Evolutionary conservation across 2,113 vertebrate species (phyloP).

Genomic region (Sander lucioperca): DNA sequence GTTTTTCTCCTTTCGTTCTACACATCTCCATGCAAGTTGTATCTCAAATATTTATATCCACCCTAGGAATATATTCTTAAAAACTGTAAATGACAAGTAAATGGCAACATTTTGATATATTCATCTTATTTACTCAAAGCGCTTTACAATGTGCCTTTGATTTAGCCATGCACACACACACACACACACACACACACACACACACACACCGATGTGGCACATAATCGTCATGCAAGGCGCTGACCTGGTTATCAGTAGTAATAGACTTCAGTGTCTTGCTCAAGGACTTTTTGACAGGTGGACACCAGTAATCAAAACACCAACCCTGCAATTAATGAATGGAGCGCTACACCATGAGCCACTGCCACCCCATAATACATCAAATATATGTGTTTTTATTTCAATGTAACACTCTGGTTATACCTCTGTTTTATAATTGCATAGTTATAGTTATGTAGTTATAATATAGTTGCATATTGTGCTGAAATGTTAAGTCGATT

Average conservation of each 20-base stretch:
- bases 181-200: not conserved
- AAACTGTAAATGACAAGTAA: not conserved
- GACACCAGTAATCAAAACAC: not conserved
- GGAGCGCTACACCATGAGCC: not conserved
- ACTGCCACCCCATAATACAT: not conserved
- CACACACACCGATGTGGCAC: not conserved
- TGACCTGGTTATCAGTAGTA: not conserved
- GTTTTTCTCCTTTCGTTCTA: not conserved
- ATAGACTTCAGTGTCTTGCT: constrained; percentile 11
- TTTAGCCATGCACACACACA: not conserved
- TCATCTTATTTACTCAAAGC: not conserved
- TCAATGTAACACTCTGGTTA: not conserved
- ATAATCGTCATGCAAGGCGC: not conserved
- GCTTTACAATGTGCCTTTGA: not conserved
- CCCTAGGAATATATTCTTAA: not conserved
- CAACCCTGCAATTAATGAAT: constrained; percentile 11
- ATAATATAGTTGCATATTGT: too few species aligned
- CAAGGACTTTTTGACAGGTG: constrained; percentile 12
- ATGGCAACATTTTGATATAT: not conserved
- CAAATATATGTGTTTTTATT: not conserved
- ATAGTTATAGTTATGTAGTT: too few species aligned
- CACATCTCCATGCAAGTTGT: not conserved
- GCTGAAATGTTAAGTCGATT: not conserved
- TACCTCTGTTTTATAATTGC: not conserved
- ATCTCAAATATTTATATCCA: not conserved